Evolutionary conservation across 1,140 invertebrate genomes (phyloP).

Genomic region (Drosophila kanapiae): DNA sequence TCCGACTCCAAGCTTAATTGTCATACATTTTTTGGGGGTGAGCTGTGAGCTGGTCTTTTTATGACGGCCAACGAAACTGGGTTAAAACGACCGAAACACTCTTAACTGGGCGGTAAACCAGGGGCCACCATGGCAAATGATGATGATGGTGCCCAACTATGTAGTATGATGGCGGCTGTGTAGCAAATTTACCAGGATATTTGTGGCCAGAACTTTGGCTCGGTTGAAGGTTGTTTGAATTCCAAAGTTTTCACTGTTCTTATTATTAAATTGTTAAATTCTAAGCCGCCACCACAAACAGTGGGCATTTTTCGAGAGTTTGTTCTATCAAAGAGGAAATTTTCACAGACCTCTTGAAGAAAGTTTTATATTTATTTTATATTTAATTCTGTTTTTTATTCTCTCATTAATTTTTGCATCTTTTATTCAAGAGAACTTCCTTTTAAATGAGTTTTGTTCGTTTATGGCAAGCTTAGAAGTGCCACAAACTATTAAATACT

Average conservation of each 20-base stretch:
- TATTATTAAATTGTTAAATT: slow-evolving; percentile 19
- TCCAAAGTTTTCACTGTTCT: slow-evolving; percentile 11
- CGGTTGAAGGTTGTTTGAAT: slow-evolving; percentile 9
- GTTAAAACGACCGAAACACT: slow-evolving; percentile 48
- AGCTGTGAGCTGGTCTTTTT: slow-evolving; percentile 15
- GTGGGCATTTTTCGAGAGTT: too few relatives aligned
- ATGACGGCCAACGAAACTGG: slow-evolving; percentile 39
- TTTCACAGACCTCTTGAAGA: not conserved
- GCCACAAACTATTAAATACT: not conserved
- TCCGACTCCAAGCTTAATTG: slow-evolving; percentile 38
- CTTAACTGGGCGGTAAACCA: slow-evolving; percentile 25
- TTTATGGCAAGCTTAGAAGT: not conserved
- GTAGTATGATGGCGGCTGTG: not conserved
- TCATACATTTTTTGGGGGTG: slow-evolving; percentile 20
- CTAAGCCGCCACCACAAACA: not conserved
- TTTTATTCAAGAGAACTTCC: too few relatives aligned
- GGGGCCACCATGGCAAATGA: slow-evolving; percentile 15
- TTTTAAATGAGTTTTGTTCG: not conserved
- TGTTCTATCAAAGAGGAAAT: too few relatives aligned
- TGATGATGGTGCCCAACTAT: not conserved
- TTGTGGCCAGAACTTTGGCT: slow-evolving; percentile 10
- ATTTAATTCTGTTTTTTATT: too few relatives aligned
- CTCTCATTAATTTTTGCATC: too few relatives aligned
- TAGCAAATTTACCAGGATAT: slow-evolving; percentile 13
- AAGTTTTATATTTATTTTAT: not conserved